Evolutionary conservation across 2,888 invertebrate genomes (phyloP), one percentile per base, ranked within the genome.

Genomic region (Eudasyphora cyanicolor): DNA sequence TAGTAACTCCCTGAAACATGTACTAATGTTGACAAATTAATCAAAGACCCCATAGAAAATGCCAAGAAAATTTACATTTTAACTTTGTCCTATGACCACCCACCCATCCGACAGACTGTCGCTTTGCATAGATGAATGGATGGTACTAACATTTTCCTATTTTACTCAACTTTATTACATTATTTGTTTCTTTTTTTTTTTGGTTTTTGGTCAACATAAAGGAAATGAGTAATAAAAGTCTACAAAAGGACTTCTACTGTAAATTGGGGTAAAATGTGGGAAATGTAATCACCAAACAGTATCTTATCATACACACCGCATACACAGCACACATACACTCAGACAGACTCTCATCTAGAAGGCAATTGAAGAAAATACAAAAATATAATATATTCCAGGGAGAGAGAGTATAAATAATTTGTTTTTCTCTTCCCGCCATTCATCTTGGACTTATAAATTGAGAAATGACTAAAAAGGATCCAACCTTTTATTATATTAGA

Each of bases 11-110:
- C 2, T 29, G 75, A 42, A 69, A 57, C 67, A 76, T 57, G 54
- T 70, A 70, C 57, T 77, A 77, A 77, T 70, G 60, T 77, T 70
- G 76, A 77, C 76, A 77, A 69, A 77, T 77, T 70, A 70, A 77
- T 77, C 76, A 77, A 60, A 77, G 45, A 32, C 38, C n/a, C 64
- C 64, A 35, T 35, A 35, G 64, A 35, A 35, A 21, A 64, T 29
- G 35, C 29, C 17, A 19, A 19, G 35, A 64, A 64, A 60, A 35
- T 64, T 35, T 38, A 64, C 19, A 35, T 64, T 35, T 64, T 35
- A 32, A 62, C 32, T 62, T 21, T 38, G 32, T 29, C 32, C 27
- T 7, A 7, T 8, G 19, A 3, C 32, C 57, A 73, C 24, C 14
- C 49, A 70, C 29, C 17, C 19, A 57, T 35, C 10, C 21, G n/a